A percentile compares a stretch with the other conserved stretches of the same genome.
These are phyloP conservation scores for Brachymystax lenok DNA, from an alignment of 2,797 vertebrate species.

Conservation along the genomic window DNA sequence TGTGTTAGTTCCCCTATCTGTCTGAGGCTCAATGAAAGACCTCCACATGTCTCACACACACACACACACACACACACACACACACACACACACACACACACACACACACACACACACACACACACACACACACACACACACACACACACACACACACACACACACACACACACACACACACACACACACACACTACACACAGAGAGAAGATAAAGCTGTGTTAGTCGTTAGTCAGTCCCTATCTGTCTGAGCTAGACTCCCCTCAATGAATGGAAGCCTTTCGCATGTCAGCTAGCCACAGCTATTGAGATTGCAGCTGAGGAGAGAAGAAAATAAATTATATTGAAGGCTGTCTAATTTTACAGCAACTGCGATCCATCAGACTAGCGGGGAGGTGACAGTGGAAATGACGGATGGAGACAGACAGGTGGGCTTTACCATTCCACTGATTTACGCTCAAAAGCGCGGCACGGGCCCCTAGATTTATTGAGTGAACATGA, in stretches of 20 bases:
- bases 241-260: neutral
- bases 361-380: conserved; percentile 99
- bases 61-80: too few species aligned
- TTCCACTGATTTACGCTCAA: conserved; percentile 99
- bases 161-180: conserved; percentile 6
- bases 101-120: too few species aligned
- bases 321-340: conserved; percentile 92
- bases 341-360: conserved; percentile 99
- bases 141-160: too few species aligned
- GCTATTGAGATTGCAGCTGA: conserved; percentile 82
- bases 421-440: conserved; percentile 99
- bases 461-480: conserved; percentile 88
- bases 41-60: too few species aligned
- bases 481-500: conserved; percentile 88
- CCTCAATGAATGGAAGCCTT: neutral
- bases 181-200: neutral
- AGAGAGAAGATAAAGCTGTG: conserved; percentile 68
- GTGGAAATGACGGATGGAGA: conserved; percentile 99
- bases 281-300: conserved; percentile 72
- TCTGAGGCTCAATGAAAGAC: conserved; percentile 34
- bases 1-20: conserved; percentile 64
- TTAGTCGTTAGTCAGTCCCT: conserved; percentile 68
- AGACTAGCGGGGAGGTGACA: conserved; percentile 94
- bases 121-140: too few species aligned
- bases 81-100: too few species aligned